Evolutionary conservation across 2,113 vertebrate genomes (phyloP).

Genomic region (Rostratula benghalensis): DNA sequence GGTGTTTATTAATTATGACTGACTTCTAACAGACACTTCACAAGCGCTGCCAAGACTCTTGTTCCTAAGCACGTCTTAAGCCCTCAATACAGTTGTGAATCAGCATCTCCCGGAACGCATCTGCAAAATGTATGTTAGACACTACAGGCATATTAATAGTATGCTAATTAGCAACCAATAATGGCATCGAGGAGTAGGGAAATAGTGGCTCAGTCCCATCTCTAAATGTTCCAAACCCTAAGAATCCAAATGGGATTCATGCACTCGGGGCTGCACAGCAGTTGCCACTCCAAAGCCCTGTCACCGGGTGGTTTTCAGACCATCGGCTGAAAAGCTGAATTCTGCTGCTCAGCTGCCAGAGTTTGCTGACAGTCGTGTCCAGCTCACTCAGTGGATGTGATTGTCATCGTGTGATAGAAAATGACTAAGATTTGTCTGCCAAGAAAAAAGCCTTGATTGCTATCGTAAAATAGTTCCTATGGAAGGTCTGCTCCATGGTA

Average conservation of each 20-base stretch:
- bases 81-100: background rate
- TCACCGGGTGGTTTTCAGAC: background rate
- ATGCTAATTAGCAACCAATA: background rate
- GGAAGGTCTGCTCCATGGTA: background rate
- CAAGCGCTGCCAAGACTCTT: background rate
- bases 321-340: background rate
- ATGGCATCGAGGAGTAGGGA: background rate
- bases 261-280: background rate
- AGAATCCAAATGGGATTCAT: background rate
- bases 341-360: background rate
- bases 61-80: conserved; percentile 8
- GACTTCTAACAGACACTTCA: background rate
- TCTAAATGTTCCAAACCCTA: background rate
- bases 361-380: background rate
- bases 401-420: background rate
- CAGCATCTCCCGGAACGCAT: background rate
- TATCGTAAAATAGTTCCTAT: background rate
- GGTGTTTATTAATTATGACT: background rate
- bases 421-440: background rate
- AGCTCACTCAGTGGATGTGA: background rate
- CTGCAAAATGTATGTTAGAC: background rate
- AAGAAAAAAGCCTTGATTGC: background rate
- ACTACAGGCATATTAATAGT: background rate
- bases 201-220: background rate
- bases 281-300: background rate